Conservation (phyloP, 2,113 vertebrate genomes). For the Rhinopomastus cyanomelas region DNA sequence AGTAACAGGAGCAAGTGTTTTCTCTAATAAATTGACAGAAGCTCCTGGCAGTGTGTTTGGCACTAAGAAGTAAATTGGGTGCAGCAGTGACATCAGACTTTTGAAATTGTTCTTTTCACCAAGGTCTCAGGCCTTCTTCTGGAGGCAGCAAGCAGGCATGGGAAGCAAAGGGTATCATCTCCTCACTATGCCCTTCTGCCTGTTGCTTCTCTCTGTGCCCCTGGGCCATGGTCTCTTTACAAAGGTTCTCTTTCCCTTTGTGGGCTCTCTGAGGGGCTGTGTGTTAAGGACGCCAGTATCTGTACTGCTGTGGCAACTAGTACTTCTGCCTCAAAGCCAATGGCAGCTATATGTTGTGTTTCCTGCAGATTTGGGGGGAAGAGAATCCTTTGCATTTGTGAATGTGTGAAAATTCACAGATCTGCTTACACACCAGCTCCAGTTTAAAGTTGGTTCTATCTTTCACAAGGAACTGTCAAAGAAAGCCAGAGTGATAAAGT, state of each 20-base stretch:
- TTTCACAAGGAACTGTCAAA: neutral
- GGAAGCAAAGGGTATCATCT: neutral
- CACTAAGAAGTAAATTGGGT: neutral
- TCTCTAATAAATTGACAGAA: neutral
- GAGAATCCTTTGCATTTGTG: neutral
- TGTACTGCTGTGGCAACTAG: neutral
- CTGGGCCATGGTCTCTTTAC: neutral
- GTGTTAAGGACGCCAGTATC: neutral
- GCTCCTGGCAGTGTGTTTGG: neutral
- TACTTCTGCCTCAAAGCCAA: neutral
- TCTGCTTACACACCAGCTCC: neutral
- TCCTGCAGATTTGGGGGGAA: neutral
- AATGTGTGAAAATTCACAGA: neutral
- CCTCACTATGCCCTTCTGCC: accelerated
- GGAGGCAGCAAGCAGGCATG: neutral
- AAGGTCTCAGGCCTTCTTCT: neutral
- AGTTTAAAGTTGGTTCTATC: neutral
- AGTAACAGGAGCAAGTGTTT: neutral
- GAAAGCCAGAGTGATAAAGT: neutral
- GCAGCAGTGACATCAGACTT: neutral
- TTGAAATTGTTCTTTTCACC: neutral
- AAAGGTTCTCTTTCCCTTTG: neutral
- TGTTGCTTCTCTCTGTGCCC: neutral
- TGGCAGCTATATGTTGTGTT: accelerated
- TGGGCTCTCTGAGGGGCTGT: accelerated